These are phyloP conservation scores for Suncus etruscus DNA, from an alignment of 2,113 vertebrate genomes.

Conservation along the genomic window DNA sequence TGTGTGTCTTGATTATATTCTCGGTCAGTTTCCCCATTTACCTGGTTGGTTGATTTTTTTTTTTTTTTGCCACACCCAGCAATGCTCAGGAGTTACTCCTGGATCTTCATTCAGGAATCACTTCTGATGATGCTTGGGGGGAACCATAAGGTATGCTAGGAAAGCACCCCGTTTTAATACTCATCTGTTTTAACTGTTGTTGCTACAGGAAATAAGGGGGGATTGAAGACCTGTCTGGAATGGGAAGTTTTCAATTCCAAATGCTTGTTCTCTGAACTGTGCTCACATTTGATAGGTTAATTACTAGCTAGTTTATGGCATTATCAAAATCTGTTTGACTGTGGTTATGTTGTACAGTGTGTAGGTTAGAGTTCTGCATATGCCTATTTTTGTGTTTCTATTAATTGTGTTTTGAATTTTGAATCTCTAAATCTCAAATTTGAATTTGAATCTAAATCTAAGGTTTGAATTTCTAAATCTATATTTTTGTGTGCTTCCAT, in stretches of 20 bases:
- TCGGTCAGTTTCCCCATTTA: no score
- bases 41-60: no score
- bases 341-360: slow-evolving; percentile 60
- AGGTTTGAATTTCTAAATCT: background rate
- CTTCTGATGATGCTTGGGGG: no score
- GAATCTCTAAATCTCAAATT: background rate
- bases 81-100: no score
- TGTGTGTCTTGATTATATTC: no score
- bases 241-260: slow-evolving; percentile 14
- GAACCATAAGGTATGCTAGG: no score
- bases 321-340: background rate
- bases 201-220: no score
- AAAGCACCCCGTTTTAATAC: background rate
- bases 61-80: no score
- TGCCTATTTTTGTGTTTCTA: slow-evolving; percentile 42
- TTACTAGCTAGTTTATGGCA: slow-evolving; percentile 8
- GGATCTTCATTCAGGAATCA: no score
- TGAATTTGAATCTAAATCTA: background rate
- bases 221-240: background rate
- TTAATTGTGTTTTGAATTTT: slow-evolving; percentile 63
- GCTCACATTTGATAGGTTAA: slow-evolving; percentile 26
- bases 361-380: slow-evolving; percentile 44
- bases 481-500: slow-evolving; percentile 60
- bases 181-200: no score
- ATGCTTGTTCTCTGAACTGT: slow-evolving; percentile 36